phyloP scores from a whole-genome alignment of 2,797 vertebrate species.

The Stomatorhinus walkeri region DNA sequence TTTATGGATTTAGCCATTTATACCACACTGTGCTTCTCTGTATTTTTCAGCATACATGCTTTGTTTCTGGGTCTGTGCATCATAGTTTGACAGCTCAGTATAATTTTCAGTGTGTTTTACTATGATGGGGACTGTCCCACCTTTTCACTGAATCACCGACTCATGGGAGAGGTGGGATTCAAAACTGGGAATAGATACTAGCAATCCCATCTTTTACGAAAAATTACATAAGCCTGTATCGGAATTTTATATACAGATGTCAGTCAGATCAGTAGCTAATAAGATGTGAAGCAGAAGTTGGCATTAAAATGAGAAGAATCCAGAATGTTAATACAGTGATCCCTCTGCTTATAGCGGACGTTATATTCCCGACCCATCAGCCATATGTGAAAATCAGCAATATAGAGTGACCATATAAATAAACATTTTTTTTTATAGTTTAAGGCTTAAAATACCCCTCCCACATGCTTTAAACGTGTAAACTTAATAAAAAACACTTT shows the following conservation, averaged over 20 bases:
- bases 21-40: not conserved
- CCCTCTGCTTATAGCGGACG: not conserved
- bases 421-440: no score
- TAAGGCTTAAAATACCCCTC: no score
- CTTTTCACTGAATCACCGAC: not conserved
- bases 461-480: not conserved
- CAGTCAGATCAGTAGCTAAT: not conserved
- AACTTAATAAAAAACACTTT: not conserved
- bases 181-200: not conserved
- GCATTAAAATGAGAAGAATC: not conserved
- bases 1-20: not conserved
- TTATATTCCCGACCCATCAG: no score
- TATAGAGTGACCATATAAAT: no score
- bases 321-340: not conserved
- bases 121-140: not conserved
- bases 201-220: not conserved
- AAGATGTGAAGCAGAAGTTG: not conserved
- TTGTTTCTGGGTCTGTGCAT: not conserved
- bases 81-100: not conserved
- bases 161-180: not conserved
- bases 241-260: not conserved
- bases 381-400: not conserved
- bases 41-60: not conserved
- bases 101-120: not conserved
- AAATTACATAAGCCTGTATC: not conserved